Base-by-base conservation (phyloP, 2,888 invertebrate genomes). In the Tachina lurida region DNA sequence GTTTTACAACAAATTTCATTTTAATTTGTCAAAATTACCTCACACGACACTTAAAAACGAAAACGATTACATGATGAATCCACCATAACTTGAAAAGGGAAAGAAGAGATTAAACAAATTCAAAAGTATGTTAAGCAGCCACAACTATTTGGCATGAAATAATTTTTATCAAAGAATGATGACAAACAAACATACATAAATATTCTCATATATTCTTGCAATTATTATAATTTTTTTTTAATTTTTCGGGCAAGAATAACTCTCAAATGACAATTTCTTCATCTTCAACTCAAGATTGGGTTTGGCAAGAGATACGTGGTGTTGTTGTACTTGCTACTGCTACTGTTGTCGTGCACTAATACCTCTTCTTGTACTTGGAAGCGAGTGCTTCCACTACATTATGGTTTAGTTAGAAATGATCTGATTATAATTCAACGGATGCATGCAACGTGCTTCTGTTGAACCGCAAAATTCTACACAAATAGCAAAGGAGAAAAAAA, bases 361-460 rank as follows among this genome's bases (percentile, higher is more conserved):
- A 49, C 47, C 63, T 54, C 67, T 45, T 39, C 58, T 65, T 15
- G 47, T 49, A 47, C 10, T 62, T 31, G 7, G 22, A n/a, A n/a
- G 47, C 45, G 15, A 39, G 17, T 43, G 22, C 60, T 73, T 54
- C 31, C 71, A 60, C 71, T 71, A 65, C 71, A 45, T 83, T 83
- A 77, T 54, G 77, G 52, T 54, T n/a, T 45, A 54, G 77, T 74
- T 77, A 39, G 77, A 84, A 73, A 80, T 83, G 83, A 86, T 86
- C 86, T 86, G 86, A 86, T 86, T 86, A 86, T 86, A 86, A 86
- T 86, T 86, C 83, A 86, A 80, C 83, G 76, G 83, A 79, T 80
- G 83, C 79, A 76, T 79, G 83, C 76, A 68, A 86, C 83, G 86
- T 86, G 86, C 86, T 86, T 83, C 45, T 83, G 79, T 80, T 80